Evolutionary conservation across 1,140 invertebrate species (phyloP).

Genomic region (Drosophila pachea): DNA sequence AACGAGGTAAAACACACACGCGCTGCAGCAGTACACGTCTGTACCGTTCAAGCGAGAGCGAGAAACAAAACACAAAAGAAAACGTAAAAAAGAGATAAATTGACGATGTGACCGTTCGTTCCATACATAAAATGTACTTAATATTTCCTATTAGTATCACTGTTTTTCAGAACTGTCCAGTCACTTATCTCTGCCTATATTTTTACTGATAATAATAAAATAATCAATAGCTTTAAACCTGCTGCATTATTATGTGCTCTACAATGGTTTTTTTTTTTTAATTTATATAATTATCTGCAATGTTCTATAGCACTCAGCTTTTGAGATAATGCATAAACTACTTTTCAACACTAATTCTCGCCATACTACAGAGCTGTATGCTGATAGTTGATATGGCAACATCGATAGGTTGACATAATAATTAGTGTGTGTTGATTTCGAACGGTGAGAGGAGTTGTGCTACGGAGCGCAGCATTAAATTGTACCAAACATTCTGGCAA

Average conservation of each 20-base stretch:
- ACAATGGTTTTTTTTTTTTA: neutral
- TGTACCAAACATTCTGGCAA: slow-evolving; percentile 36
- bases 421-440: slow-evolving; percentile 46
- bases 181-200: neutral
- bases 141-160: slow-evolving; percentile 7
- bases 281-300: neutral
- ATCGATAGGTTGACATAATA: slow-evolving; percentile 24
- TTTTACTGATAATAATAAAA: neutral
- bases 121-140: neutral
- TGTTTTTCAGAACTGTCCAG: neutral
- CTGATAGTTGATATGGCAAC: neutral
- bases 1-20: slow-evolving; percentile 53
- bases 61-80: slow-evolving; percentile 48
- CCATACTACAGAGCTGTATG: slow-evolving; percentile 1
- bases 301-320: slow-evolving; percentile 13
- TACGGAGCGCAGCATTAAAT: slow-evolving; percentile 17
- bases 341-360: neutral
- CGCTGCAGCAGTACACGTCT: slow-evolving; percentile 53
- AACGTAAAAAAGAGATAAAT: slow-evolving; percentile 38
- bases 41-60: slow-evolving; percentile 50
- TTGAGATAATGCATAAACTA: neutral
- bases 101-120: slow-evolving; percentile 10
- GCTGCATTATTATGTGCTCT: too few species aligned
- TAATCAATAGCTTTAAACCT: too few species aligned
- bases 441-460: slow-evolving; percentile 34